These are phyloP conservation scores for Drosophila melanosoma DNA, from an alignment of 2,888 invertebrate species.

Conservation along the genomic window DNA sequence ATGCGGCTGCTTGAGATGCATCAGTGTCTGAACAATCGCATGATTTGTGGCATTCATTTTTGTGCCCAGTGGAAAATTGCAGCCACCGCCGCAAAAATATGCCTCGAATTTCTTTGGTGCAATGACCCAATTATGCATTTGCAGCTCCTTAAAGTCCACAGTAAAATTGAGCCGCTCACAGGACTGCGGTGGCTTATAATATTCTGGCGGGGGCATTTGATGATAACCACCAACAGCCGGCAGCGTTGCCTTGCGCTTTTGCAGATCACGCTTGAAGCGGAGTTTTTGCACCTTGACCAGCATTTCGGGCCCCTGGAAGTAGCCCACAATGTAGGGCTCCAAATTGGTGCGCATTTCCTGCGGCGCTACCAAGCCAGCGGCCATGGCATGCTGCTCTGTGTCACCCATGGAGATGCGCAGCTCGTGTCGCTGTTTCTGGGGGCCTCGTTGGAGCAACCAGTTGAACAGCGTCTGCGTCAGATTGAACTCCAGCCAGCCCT, in stretches of 20 bases:
- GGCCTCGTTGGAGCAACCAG: conserved; percentile 88
- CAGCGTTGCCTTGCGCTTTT: conserved; percentile 84
- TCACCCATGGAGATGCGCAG: conserved; percentile 67
- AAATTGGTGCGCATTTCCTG: conserved; percentile 86
- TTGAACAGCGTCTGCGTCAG: conserved; percentile 90
- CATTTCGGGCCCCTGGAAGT: conserved; percentile 89
- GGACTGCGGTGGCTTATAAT: conserved; percentile 86
- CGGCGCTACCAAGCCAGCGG: conserved; percentile 90
- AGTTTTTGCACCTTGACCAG: conserved; percentile 86
- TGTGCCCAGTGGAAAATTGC: conserved; percentile 95
- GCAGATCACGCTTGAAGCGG: conserved; percentile 79
- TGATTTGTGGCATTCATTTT: conserved; percentile 98
- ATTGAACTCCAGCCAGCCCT: conserved; percentile 95
- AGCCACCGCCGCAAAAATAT: conserved; percentile 96
- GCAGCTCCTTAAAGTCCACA: conserved; percentile 94
- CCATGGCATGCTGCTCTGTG: conserved; percentile 88
- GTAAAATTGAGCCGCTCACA: conserved; percentile 95
- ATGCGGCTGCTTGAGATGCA: conserved; percentile 92
- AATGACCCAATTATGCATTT: conserved; percentile 98
- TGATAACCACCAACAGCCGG: background rate
- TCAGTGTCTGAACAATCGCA: conserved; percentile 96
- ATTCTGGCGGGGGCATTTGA: conserved; percentile 35
- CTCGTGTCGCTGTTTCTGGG: conserved; percentile 57
- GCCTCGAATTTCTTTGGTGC: conserved; percentile 97
- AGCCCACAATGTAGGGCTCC: conserved; percentile 96